A percentile compares a stretch with the other conserved stretches of the same genome.
Evolutionary conservation across 2,797 vertebrate species (phyloP).

Genomic region (Bradypodion pumilum): DNA sequence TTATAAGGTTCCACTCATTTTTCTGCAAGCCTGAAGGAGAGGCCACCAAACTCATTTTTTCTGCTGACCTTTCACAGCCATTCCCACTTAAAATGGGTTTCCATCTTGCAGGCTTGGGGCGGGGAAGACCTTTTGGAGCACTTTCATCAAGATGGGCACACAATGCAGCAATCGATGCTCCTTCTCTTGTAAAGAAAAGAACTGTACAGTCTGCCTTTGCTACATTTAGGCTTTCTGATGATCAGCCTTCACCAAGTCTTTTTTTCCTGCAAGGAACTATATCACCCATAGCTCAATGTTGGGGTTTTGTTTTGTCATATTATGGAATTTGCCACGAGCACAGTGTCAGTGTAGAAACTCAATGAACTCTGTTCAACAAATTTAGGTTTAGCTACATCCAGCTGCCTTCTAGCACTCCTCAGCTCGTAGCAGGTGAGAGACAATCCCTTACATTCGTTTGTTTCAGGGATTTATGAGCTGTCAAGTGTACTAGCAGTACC

Average conservation of each 20-base stretch:
- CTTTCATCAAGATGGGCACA: background rate
- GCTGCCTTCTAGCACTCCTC: background rate
- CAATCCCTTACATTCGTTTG: background rate
- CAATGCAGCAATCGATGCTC: background rate
- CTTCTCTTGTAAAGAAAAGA: slow-evolving; percentile 18
- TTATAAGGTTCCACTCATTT: slow-evolving; percentile 20
- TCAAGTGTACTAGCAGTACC: background rate
- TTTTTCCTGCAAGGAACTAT: background rate
- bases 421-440: background rate
- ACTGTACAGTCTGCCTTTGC: accelerated
- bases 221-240: background rate
- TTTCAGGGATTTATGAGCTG: background rate
- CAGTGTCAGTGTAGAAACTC: too few relatives aligned
- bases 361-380: background rate
- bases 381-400: background rate
- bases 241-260: background rate
- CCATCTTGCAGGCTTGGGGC: background rate
- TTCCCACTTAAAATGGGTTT: slow-evolving; percentile 43
- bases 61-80: slow-evolving; percentile 35
- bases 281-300: background rate
- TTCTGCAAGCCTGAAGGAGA: background rate
- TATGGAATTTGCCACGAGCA: background rate
- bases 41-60: background rate
- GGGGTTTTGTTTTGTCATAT: background rate
- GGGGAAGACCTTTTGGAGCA: background rate